Base-by-base conservation (phyloP, 1,140 invertebrate genomes). In the Drosophila sulfurigaster region DNA sequence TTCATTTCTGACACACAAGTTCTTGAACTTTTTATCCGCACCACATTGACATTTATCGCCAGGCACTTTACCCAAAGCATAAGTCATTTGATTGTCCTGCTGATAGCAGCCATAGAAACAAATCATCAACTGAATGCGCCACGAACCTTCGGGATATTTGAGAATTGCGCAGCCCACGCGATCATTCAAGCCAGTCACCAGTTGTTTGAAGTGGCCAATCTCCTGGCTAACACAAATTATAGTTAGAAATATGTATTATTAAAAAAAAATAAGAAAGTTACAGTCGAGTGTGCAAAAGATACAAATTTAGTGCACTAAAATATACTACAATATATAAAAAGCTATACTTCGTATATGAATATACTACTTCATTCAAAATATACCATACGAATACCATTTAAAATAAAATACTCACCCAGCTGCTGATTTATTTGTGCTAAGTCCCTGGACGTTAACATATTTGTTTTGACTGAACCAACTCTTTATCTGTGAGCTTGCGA, bases 151-250 rank as follows among this genome's bases (percentile, higher is more conserved):
- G 0, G 4, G 0, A n/a, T 15, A 57, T 7, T 6, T 32, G 20
- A 25, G 1, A 1, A 71, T 46, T 11, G 67, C 43, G 7, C 77
- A 79, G 3, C 77, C 77, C 7, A 79, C 16, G 0, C 67, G 67
- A 64, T 30, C 43, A 3, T 48, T 66, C 1, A 16, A 3, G 4
- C 45, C 62, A 13, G 8, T 5, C 0, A 52, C 13, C 16, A 79
- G 13, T 35, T 73, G 73, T 7, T 67, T 25, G 13, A 79, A 64
- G 6, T 79, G 67, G 8, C 16, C 32, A 4, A 58, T 35, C 6
- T 79, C 67, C 11, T 28, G 46, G 7, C 73, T 70, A 41, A 8
- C 1, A 10, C 1, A 56, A 64, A 11, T 4, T 1, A 3, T n/a
- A 25, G 20, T 25, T 4, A 4, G 0, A 25, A 25, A 25, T 25